Evolutionary conservation across 2,888 invertebrate genomes (phyloP), one percentile per base, ranked within the genome.

Genomic region (Idaea straminata): DNA sequence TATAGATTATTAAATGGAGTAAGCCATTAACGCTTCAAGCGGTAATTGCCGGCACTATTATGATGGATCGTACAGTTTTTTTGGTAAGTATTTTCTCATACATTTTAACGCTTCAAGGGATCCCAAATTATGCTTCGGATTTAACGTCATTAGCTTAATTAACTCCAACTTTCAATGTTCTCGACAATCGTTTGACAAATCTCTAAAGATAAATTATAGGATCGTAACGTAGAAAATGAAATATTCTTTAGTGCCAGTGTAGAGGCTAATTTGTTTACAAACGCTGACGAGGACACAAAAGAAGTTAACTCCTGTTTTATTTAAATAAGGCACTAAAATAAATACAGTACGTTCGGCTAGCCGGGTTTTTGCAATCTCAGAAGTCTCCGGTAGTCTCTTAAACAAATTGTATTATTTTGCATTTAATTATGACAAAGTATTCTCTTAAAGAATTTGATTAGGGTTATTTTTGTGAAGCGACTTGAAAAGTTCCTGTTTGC

Each of bases 361-460:
- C 81, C 81, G 81, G 78, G 82, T 83, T 87, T 87, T 86, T 86
- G 85, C 86, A 86, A 86, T 84, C 83, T 82, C 81, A 76, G 81
- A 77, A 78, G 79, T 79, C 69, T 62, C 62, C 65, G 77, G 77
- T 59, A 82, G 79, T 84, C 87, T 89, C 83, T 89, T 84, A 87
- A 82, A 85, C 81, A 89, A 91, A 91, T 91, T 91, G 91, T 91
- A 92, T 92, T 91, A 91, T 90, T 91, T 91, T 89, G 89, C 91
- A 92, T 92, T 89, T 83, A 89, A 87, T 91, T 90, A 88, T 91
- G 87, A 88, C 87, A 87, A 87, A 87, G 86, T 84, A 83, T 82
- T 81, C 83, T 84, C 81, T 77, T 76, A 73, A 74, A 74, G 69
- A 78, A 74, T 77, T 80, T 74, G 74, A 77, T 80, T 76, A 72